These are phyloP conservation scores for Saxidomus purpurata DNA, from an alignment of 1,140 invertebrate genomes.

Conservation along the genomic window DNA sequence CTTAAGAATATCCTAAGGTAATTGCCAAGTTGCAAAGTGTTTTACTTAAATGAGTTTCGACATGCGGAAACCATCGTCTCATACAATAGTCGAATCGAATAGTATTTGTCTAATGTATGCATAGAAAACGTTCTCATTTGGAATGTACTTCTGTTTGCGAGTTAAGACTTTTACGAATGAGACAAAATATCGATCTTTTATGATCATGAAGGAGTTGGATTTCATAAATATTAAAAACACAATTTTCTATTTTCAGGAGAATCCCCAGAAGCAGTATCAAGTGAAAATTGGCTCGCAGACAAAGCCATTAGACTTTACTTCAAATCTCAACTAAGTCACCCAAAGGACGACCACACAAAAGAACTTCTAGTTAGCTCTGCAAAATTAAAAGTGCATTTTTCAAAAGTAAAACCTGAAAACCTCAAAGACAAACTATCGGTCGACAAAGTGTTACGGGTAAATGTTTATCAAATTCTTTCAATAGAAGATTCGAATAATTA, in stretches of 20 bases:
- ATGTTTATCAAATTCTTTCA: conserved; percentile 53
- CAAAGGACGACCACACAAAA: conserved; percentile 16
- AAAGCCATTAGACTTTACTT: conserved; percentile 43
- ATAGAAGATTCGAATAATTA: conserved; percentile 45
- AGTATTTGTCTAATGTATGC: too few species aligned
- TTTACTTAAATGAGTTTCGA: background rate
- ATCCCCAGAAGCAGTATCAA: background rate
- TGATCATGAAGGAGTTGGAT: too few species aligned
- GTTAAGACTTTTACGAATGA: too few species aligned
- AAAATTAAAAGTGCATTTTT: conserved; percentile 39
- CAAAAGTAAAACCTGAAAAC: conserved; percentile 38
- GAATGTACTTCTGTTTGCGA: too few species aligned
- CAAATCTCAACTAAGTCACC: conserved; percentile 18
- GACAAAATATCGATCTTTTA: too few species aligned
- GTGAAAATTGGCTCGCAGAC: conserved; percentile 5
- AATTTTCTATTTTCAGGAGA: conserved; percentile 50
- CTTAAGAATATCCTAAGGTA: too few species aligned
- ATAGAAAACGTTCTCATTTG: too few species aligned
- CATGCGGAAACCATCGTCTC: too few species aligned
- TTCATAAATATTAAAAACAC: too few species aligned
- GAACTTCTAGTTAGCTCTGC: conserved; percentile 57
- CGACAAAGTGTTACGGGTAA: conserved; percentile 55
- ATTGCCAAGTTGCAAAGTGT: too few species aligned
- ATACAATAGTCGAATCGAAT: too few species aligned
- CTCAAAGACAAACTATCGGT: conserved; percentile 58